Conservation (phyloP, 2,113 vertebrate species). For the Muntiacus reevesi region DNA sequence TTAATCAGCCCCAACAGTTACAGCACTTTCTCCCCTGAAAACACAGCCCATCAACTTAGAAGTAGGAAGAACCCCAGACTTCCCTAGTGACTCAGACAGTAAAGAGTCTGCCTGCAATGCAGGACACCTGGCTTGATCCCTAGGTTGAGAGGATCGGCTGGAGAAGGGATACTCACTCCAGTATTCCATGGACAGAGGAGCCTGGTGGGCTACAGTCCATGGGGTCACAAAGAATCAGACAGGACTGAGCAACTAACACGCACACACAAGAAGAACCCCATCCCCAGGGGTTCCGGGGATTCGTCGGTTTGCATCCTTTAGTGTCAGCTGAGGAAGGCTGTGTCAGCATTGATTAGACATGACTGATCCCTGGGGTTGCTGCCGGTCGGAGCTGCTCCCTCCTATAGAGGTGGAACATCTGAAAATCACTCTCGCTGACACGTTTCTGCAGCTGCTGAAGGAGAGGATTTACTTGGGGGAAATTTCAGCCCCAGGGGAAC, state of each 20-base stretch:
- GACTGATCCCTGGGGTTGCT: conserved; percentile 60
- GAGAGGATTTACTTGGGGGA: conserved; percentile 83
- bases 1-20: conserved; percentile 8
- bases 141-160: background rate
- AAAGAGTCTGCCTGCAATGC: background rate
- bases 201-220: background rate
- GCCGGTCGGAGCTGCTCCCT: conserved; percentile 76
- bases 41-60: conserved; percentile 42
- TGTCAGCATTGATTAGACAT: conserved; percentile 67
- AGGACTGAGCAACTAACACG: background rate
- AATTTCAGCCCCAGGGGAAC: conserved; percentile 83
- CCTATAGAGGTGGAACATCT: conserved; percentile 71
- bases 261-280: background rate
- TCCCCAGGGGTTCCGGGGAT: no score
- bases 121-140: background rate
- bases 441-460: conserved; percentile 79
- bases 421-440: conserved; percentile 81
- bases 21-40: background rate
- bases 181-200: background rate
- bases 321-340: background rate
- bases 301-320: background rate
- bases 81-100: background rate
- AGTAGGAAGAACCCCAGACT: background rate
- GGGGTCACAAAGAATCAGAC: background rate
- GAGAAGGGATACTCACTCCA: background rate